Percentiles rank a stretch among this genome's conserved stretches.
These are phyloP conservation scores for Sorex maritimensis DNA, from an alignment of 2,797 vertebrate species.

Conservation along the genomic window DNA sequence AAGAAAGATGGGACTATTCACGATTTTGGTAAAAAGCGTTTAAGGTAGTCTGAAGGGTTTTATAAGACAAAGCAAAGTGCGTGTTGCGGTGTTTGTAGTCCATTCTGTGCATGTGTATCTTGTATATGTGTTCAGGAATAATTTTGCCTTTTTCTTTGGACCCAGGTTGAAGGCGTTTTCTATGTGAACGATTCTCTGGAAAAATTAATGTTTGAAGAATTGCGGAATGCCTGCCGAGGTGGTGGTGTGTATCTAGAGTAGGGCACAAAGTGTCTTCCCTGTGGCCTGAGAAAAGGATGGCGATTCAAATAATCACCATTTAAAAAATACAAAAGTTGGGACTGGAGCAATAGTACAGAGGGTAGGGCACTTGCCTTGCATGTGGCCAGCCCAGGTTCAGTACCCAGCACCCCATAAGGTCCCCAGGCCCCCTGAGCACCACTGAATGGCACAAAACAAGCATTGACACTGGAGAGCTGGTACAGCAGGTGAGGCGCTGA, in stretches of 20 bases:
- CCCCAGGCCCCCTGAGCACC: too few relatives aligned
- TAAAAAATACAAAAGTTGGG: not conserved
- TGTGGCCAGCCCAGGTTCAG: too few relatives aligned
- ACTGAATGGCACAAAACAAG: too few relatives aligned
- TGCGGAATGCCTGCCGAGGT: constrained; percentile 96
- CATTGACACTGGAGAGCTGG: too few relatives aligned
- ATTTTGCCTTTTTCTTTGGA: constrained; percentile 62
- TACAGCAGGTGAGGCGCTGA: too few relatives aligned
- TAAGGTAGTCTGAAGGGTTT: not conserved
- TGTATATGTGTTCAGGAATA: not conserved
- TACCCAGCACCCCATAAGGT: too few relatives aligned
- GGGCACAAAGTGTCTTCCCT: not conserved
- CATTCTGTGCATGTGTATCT: not conserved
- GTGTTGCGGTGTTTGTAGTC: not conserved
- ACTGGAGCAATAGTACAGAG: too few relatives aligned
- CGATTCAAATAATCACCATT: not conserved
- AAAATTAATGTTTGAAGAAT: constrained; percentile 98
- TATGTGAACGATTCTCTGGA: constrained; percentile 98
- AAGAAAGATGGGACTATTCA: not conserved
- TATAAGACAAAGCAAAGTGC: constrained; percentile 1
- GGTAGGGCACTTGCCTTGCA: too few relatives aligned
- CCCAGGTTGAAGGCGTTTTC: constrained; percentile 97
- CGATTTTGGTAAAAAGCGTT: not conserved
- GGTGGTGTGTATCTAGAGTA: constrained; percentile 92
- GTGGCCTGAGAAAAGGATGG: not conserved